These are phyloP conservation scores for Sturnus vulgaris DNA, from an alignment of 2,113 vertebrate species.

Conservation along the genomic window DNA sequence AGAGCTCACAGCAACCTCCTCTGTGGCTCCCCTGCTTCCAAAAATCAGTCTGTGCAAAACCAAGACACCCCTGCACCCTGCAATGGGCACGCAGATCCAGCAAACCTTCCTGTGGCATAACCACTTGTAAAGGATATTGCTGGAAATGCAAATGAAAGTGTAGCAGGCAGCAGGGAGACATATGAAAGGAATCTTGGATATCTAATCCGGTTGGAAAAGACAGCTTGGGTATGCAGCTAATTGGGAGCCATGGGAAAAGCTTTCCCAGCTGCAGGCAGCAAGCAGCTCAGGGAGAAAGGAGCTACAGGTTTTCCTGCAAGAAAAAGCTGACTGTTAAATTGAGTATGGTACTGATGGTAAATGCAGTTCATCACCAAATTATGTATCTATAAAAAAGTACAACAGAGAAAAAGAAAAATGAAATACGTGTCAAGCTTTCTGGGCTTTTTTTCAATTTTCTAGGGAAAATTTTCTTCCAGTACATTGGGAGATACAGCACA, in stretches of 20 bases:
- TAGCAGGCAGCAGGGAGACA: neutral
- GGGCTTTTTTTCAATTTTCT: neutral
- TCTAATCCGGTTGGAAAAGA: neutral
- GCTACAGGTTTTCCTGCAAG: neutral
- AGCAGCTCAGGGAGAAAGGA: neutral
- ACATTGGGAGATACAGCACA: neutral
- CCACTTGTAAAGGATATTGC: neutral
- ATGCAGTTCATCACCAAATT: neutral
- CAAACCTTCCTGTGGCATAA: neutral
- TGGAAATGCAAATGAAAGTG: neutral
- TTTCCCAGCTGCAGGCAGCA: neutral
- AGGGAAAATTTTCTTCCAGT: neutral
- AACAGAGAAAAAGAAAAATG: neutral
- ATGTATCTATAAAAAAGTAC: neutral
- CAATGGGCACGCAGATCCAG: neutral
- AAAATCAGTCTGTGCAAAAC: neutral
- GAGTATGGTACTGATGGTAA: neutral
- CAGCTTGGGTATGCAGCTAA: neutral
- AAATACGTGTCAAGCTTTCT: neutral
- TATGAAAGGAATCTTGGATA: neutral
- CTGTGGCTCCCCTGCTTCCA: too few species aligned
- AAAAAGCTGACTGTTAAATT: neutral
- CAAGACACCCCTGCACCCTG: neutral
- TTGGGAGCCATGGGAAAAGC: slow-evolving; percentile 24
- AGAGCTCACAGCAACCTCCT: neutral